Conservation (phyloP, 2,797 vertebrate species). For the Manis pentadactyla region DNA sequence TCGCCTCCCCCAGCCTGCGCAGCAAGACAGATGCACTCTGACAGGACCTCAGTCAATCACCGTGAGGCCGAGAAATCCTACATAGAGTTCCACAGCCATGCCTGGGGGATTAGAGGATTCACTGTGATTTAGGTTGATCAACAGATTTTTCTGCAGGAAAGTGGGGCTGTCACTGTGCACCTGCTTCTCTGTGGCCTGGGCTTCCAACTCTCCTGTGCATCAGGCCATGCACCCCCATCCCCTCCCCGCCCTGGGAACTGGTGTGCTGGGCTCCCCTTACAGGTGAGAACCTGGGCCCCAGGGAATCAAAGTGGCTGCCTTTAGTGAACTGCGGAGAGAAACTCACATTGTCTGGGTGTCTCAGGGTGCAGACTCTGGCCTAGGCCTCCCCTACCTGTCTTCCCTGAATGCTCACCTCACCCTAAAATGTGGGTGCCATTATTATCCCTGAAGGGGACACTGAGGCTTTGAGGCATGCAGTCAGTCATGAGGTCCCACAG, state of each 20-base stretch:
- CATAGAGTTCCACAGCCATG: neutral
- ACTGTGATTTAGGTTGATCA: neutral
- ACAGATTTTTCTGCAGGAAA: neutral
- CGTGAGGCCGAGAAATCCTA: neutral
- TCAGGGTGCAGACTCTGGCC: too few relatives aligned
- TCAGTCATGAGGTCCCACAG: fast-evolving
- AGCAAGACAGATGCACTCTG: neutral
- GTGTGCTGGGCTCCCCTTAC: fast-evolving
- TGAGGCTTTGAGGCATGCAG: neutral
- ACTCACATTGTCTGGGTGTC: neutral
- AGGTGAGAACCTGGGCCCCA: fast-evolving
- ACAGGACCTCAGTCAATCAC: neutral
- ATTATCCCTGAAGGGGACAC: neutral
- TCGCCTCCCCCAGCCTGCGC: neutral
- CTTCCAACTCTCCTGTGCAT: fast-evolving
- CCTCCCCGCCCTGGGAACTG: neutral
- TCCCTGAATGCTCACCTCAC: neutral
- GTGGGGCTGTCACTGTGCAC: neutral
- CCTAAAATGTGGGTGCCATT: fast-evolving
- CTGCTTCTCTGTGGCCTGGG: neutral
- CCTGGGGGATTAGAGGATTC: conserved; percentile 27
- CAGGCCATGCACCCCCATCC: neutral
- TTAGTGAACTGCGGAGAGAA: neutral
- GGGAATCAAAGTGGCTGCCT: neutral
- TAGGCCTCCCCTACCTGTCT: neutral